Evolutionary conservation across 2,888 invertebrate genomes (phyloP).

Genomic region (Callyntrura guangdongensis): DNA sequence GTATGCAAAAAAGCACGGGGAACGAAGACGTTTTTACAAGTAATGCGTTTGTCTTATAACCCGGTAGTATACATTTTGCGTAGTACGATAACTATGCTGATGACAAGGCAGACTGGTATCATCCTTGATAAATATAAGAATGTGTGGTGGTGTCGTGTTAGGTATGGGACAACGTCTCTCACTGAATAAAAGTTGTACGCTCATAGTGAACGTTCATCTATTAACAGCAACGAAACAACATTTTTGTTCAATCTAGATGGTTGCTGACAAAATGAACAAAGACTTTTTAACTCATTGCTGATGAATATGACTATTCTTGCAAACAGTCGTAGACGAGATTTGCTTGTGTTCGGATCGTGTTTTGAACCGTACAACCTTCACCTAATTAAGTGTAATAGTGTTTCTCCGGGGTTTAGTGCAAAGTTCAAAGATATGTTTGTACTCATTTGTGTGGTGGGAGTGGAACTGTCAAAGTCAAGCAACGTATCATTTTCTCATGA

Average conservation of each 20-base stretch:
- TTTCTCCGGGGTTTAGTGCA: conserved; percentile 4
- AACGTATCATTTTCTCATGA: neutral
- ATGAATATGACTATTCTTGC: conserved; percentile 10
- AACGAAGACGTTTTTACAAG: conserved; percentile 9
- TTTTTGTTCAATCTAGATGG: neutral
- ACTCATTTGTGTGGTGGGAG: neutral
- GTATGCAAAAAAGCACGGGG: neutral
- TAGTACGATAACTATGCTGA: neutral
- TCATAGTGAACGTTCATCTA: neutral
- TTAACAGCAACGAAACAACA: neutral
- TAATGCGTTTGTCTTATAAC: conserved; percentile 34
- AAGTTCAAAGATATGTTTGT: neutral
- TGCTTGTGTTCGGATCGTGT: conserved; percentile 24
- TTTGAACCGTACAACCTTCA: conserved; percentile 32
- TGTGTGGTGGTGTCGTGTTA: conserved; percentile 10
- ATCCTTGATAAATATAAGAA: conserved; percentile 1
- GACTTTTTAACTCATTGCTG: conserved; percentile 55
- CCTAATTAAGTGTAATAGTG: conserved; percentile 12
- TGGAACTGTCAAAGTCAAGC: too few relatives aligned
- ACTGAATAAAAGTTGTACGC: conserved; percentile 5
- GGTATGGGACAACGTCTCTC: conserved; percentile 35
- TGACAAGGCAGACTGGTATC: neutral
- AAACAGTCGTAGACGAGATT: conserved; percentile 61
- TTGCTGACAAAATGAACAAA: conserved; percentile 62
- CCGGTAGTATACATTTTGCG: conserved; percentile 13